phyloP scores from a whole-genome alignment of 2,113 vertebrate species.

The Plecturocebus donacophilus region DNA sequence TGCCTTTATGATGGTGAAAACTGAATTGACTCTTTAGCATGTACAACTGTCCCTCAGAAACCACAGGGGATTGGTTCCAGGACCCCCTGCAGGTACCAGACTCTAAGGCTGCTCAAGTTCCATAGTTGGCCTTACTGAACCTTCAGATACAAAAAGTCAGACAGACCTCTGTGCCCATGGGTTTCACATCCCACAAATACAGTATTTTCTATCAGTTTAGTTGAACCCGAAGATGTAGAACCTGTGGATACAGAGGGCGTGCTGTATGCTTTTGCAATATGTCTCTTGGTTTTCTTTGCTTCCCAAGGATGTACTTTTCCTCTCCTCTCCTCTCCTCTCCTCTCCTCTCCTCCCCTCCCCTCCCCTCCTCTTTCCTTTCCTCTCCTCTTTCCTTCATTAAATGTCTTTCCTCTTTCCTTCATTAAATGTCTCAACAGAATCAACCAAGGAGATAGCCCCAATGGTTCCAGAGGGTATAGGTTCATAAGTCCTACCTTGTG shows the following conservation, averaged over 20 bases:
- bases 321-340: no score
- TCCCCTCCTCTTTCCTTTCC: no score
- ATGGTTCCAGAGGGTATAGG: background rate
- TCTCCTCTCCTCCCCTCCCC: no score
- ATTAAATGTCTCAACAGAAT: no score
- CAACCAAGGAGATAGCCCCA: no score
- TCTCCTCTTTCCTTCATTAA: no score
- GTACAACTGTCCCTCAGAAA: background rate
- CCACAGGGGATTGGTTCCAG: background rate
- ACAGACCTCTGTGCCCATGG: background rate
- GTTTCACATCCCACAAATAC: background rate
- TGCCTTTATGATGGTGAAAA: background rate
- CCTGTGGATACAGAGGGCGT: background rate
- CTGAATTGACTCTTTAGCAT: background rate
- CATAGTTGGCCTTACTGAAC: background rate
- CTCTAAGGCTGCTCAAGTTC: background rate
- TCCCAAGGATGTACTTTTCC: background rate
- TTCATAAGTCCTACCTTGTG: background rate
- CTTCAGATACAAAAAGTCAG: background rate
- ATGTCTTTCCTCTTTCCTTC: no score
- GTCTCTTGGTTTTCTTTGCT: background rate
- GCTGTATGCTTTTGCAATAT: background rate
- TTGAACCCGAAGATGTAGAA: background rate
- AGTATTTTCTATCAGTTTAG: background rate
- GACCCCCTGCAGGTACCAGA: background rate